Percentiles rank a stretch among this genome's conserved stretches.
phyloP scores from a whole-genome alignment of 2,113 vertebrate species.

The Rousettus leschenaultii region DNA sequence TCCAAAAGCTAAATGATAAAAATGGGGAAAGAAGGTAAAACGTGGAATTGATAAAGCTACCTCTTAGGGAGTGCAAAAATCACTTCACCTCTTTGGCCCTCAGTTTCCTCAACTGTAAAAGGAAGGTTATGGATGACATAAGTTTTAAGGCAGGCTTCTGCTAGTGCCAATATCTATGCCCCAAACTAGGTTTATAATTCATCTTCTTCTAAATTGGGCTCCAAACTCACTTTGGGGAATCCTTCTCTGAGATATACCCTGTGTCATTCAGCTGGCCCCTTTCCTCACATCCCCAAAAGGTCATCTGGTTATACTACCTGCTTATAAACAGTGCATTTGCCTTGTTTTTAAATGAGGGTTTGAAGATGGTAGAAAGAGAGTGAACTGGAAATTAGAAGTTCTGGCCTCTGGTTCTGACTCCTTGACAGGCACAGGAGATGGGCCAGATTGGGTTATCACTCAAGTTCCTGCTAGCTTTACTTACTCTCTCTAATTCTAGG shows the following conservation, averaged over 20 bases:
- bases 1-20: slow-evolving; percentile 4
- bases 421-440: neutral
- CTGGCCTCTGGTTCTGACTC: neutral
- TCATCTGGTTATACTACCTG: neutral
- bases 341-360: neutral
- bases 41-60: neutral
- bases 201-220: neutral
- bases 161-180: neutral
- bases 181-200: neutral
- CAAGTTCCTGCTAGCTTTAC: neutral
- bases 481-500: neutral
- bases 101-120: neutral
- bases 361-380: neutral
- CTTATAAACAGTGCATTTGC: neutral
- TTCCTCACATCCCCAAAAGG: neutral
- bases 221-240: neutral
- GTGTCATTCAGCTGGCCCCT: neutral
- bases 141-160: neutral
- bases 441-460: neutral
- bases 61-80: neutral
- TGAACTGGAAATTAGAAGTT: neutral
- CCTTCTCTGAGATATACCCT: neutral
- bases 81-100: neutral
- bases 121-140: neutral
- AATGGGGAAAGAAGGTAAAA: neutral